Conservation (phyloP, 1,140 invertebrate genomes). For the Heliconius congener region DNA sequence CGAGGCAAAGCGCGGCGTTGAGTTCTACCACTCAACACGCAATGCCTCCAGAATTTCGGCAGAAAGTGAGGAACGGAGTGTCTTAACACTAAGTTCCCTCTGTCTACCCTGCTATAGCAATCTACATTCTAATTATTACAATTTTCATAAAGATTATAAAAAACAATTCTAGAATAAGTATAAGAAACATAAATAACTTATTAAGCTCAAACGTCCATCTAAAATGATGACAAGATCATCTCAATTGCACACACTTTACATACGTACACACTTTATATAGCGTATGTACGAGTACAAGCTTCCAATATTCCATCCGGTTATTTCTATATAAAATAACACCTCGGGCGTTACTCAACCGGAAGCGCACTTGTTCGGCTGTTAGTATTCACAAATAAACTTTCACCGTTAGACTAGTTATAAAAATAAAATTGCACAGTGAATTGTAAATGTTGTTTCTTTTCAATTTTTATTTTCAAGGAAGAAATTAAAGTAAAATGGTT, state of each 20-base stretch:
- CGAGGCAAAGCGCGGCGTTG: too few relatives aligned
- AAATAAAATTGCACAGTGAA: constrained; percentile 12
- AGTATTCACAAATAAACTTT: constrained; percentile 64
- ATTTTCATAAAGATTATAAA: too few relatives aligned
- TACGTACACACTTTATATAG: background rate
- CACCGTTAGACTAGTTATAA: constrained; percentile 50
- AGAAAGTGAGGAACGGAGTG: too few relatives aligned
- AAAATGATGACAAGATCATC: background rate
- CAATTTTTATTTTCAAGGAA: background rate
- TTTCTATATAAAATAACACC: constrained; percentile 51
- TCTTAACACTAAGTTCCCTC: too few relatives aligned
- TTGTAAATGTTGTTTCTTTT: background rate
- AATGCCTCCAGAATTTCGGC: too few relatives aligned
- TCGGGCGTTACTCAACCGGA: constrained; percentile 49
- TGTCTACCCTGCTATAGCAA: too few relatives aligned
- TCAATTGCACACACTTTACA: background rate
- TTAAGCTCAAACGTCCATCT: background rate
- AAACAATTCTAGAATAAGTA: background rate
- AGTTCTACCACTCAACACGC: too few relatives aligned
- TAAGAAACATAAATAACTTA: background rate
- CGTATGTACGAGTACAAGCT: background rate
- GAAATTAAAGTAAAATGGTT: background rate
- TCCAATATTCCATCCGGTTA: constrained; percentile 10
- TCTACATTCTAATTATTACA: too few relatives aligned
- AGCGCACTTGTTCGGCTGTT: constrained; percentile 53